Evolutionary conservation across 2,113 vertebrate species (phyloP).

Genomic region (Mus musculus): GRCm39 chr8:12229001-12229500

Average conservation of each 20-base stretch:
- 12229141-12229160: slow-evolving; percentile 88
- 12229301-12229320: slow-evolving; percentile 92
- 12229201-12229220: slow-evolving; percentile 90
- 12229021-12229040: fast-evolving
- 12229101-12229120: slow-evolving; percentile 83
- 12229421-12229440: slow-evolving; percentile 82
- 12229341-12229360: slow-evolving; percentile 89
- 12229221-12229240: slow-evolving; percentile 92
- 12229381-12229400: slow-evolving; percentile 85
- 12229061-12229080: slow-evolving; percentile 76
- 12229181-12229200: slow-evolving; percentile 90
- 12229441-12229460: slow-evolving; percentile 76
- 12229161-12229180: slow-evolving; percentile 91
- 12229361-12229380: slow-evolving; percentile 80
- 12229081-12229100: slow-evolving; percentile 78
- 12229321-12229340: slow-evolving; percentile 90
- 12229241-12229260: slow-evolving; percentile 91
- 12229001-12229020: fast-evolving
- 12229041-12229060: slow-evolving; percentile 33
- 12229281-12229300: slow-evolving; percentile 93
- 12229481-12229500: slow-evolving; percentile 79
- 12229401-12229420: slow-evolving; percentile 85
- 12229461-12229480: slow-evolving; percentile 82
- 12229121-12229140: slow-evolving; percentile 82
- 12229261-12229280: slow-evolving; percentile 91